These are phyloP conservation scores for Paramacrobiotus metropolitanus DNA, from an alignment of 1,140 invertebrate species.

Conservation along the genomic window DNA sequence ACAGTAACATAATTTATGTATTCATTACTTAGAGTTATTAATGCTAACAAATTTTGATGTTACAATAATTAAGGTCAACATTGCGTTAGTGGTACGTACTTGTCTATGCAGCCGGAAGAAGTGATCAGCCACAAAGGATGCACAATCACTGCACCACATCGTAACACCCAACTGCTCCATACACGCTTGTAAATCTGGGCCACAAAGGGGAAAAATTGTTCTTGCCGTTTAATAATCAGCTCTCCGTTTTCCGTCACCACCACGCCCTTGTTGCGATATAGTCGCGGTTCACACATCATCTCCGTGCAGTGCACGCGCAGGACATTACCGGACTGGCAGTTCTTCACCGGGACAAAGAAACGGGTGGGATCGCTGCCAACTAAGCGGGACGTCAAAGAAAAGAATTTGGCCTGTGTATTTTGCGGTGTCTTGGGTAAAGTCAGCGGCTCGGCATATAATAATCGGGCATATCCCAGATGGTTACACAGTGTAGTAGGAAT, in stretches of 20 bases:
- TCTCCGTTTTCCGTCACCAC: slow-evolving; percentile 2
- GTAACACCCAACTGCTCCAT: background rate
- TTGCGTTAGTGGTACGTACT: no score
- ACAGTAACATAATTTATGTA: no score
- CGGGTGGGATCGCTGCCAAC: background rate
- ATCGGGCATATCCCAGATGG: background rate
- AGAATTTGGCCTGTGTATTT: background rate
- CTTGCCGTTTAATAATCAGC: background rate
- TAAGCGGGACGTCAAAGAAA: background rate
- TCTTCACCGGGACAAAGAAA: background rate
- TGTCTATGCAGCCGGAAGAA: slow-evolving; percentile 2
- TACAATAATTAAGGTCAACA: no score
- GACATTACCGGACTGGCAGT: background rate
- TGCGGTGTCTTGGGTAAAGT: background rate
- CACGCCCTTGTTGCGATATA: background rate
- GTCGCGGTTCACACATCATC: background rate
- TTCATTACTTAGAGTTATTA: no score
- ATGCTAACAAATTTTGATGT: no score
- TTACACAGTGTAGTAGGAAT: background rate
- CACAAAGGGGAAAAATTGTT: background rate
- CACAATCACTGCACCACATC: background rate
- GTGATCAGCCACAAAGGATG: slow-evolving; percentile 3
- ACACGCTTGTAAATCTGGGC: slow-evolving; percentile 3
- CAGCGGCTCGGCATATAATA: background rate
- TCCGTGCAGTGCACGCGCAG: slow-evolving; percentile 2